Evolutionary conservation across 2,113 vertebrate genomes (phyloP), one percentile per base, ranked within the genome.

Genomic region (Platycercus adscitus): DNA sequence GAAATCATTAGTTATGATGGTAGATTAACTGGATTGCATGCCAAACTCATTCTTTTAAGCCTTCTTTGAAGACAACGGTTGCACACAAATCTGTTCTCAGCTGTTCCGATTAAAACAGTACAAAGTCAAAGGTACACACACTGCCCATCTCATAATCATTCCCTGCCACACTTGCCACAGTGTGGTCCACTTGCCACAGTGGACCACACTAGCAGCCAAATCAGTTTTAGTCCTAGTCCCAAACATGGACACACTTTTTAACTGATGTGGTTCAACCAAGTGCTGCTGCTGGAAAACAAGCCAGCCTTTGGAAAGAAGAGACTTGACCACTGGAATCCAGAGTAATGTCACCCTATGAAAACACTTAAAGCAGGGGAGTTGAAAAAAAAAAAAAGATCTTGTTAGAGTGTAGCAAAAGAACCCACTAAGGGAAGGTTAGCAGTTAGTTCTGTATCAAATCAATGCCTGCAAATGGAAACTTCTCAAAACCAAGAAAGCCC

Each of bases 1-100:
- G 72, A 89, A 82, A 93, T 86, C 35, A 89, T 88, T 86, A 81
- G 90, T 94, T 92, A 94, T 89, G 91, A 96, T 80, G 78, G 83
- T 41, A 64, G 91, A 79, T 90, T 96, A 94, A 96, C 93, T 61
- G 85, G 79, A 91, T 82, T 88, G 81, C 23, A 70, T 79, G 69
- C 56, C 86, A 89, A 71, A 76, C 55, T 53, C 2, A 0, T 83
- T 85, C 65, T 79, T 60, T 56, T 46, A 86, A 69, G 66, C 33
- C 61, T 79, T 65, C 44, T 82, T 58, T 73, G 63, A 86, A 81
- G 77, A 81, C 4, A 3, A 93, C 61, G 14, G 8, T 5, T 55
- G 61, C 81, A 86, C 75, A 52, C 92, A 35, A 88, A 92, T 43
- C 46, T 68, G 46, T 84, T 80, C 55, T 56, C 82, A 80, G 68